phyloP scores from a whole-genome alignment of 2,888 invertebrate species.

The Idaea aversata region DNA sequence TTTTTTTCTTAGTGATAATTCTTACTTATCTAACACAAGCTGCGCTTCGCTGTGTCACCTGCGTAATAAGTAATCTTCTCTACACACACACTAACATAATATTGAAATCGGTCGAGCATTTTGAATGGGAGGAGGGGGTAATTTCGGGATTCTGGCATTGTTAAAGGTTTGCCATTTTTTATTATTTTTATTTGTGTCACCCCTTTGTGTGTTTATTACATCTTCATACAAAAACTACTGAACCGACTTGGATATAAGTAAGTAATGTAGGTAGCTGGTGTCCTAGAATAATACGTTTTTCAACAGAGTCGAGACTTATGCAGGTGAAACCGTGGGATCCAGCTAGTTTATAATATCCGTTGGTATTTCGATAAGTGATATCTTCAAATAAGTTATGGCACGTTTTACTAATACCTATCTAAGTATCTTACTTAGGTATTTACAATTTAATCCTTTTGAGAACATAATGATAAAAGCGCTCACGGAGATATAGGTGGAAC shows the following conservation, averaged over 20 bases:
- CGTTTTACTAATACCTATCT: constrained; percentile 8
- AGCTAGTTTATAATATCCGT: not conserved
- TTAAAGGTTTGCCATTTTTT: too few relatives aligned
- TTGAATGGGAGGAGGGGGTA: not conserved
- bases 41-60: not conserved
- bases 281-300: too few relatives aligned
- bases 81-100: not conserved
- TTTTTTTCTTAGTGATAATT: not conserved
- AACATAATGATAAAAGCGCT: not conserved
- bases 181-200: too few relatives aligned
- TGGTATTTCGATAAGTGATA: not conserved
- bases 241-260: too few relatives aligned
- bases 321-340: too few relatives aligned
- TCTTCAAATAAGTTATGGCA: constrained; percentile 14
- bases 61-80: not conserved
- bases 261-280: too few relatives aligned
- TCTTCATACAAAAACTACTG: too few relatives aligned
- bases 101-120: not conserved
- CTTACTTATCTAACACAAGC: not conserved
- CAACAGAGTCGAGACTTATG: too few relatives aligned
- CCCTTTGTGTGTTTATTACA: too few relatives aligned
- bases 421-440: constrained; percentile 9
- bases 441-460: not conserved
- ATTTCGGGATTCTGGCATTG: too few relatives aligned
- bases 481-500: not conserved